phyloP scores from a whole-genome alignment of 2,797 vertebrate genomes.

The Falco novaeseelandiae region DNA sequence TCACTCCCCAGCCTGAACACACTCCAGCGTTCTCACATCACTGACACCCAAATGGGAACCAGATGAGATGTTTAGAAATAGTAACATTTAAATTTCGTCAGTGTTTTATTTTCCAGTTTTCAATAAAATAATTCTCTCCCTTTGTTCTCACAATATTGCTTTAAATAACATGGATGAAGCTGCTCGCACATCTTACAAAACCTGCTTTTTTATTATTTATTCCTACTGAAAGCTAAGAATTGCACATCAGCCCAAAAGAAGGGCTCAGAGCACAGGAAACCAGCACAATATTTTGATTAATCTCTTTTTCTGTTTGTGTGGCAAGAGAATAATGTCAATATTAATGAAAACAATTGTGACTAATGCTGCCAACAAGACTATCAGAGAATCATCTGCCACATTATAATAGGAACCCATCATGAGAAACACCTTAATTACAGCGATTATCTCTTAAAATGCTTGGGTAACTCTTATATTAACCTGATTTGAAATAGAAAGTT shows the following conservation, averaged over 20 bases:
- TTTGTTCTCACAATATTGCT: neutral
- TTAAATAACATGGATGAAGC: neutral
- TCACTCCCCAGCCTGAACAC: neutral
- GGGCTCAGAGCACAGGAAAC: neutral
- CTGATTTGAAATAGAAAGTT: constrained; percentile 60
- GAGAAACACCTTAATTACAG: constrained; percentile 52
- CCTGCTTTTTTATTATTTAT: neutral
- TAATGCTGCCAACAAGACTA: constrained; percentile 12
- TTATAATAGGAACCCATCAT: constrained; percentile 4
- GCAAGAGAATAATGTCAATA: constrained; percentile 38
- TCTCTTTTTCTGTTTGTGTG: constrained; percentile 11
- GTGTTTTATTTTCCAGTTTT: neutral
- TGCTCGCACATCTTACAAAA: neutral
- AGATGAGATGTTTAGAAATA: neutral
- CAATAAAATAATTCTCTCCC: neutral
- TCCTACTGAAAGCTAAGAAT: neutral
- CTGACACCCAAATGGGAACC: neutral
- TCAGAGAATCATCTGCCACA: neutral
- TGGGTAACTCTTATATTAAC: constrained; percentile 40
- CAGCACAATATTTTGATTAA: constrained; percentile 29
- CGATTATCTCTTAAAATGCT: constrained; percentile 57
- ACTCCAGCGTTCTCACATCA: neutral
- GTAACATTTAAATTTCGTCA: neutral
- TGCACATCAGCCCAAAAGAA: neutral
- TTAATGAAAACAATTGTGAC: constrained; percentile 57